Evolutionary conservation across 2,113 vertebrate genomes (phyloP).

Genomic region (Mobula hypostoma): DNA sequence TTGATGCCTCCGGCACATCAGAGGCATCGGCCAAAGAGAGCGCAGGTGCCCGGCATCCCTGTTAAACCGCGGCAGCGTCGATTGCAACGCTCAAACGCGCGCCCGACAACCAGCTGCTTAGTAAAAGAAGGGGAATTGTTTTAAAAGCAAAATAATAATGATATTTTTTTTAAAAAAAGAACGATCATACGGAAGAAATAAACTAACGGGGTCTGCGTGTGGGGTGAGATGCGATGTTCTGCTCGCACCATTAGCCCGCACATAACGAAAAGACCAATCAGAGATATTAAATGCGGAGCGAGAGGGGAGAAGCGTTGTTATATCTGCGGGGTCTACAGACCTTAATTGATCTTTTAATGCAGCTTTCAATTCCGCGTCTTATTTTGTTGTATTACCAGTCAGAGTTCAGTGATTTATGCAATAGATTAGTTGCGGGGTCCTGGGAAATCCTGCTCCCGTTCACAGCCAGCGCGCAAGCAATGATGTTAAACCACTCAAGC

Average conservation of each 20-base stretch:
- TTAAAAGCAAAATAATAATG: slow-evolving; percentile 21
- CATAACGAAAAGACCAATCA: slow-evolving; percentile 28
- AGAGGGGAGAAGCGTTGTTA: neutral
- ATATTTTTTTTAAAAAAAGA: neutral
- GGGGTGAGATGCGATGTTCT: neutral
- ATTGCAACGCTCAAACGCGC: neutral
- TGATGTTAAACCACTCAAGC: slow-evolving; percentile 71
- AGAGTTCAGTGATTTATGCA: slow-evolving; percentile 40
- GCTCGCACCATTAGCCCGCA: slow-evolving; percentile 23
- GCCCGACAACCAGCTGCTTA: neutral
- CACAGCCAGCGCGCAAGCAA: slow-evolving; percentile 64
- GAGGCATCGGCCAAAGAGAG: neutral
- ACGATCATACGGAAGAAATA: neutral
- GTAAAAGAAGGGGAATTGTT: neutral
- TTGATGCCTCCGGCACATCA: too few relatives aligned
- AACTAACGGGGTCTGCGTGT: slow-evolving; percentile 14
- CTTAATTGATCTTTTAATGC: slow-evolving; percentile 38
- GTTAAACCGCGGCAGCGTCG: neutral
- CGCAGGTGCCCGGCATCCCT: neutral
- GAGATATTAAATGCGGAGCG: slow-evolving; percentile 29
- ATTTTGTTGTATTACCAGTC: slow-evolving; percentile 40
- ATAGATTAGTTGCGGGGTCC: slow-evolving; percentile 27
- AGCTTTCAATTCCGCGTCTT: slow-evolving; percentile 34
- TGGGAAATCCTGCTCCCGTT: slow-evolving; percentile 52
- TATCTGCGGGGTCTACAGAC: slow-evolving; percentile 21